Evolutionary conservation across 2,113 vertebrate species (phyloP).

Genomic region (Myiopsitta monachus): DNA sequence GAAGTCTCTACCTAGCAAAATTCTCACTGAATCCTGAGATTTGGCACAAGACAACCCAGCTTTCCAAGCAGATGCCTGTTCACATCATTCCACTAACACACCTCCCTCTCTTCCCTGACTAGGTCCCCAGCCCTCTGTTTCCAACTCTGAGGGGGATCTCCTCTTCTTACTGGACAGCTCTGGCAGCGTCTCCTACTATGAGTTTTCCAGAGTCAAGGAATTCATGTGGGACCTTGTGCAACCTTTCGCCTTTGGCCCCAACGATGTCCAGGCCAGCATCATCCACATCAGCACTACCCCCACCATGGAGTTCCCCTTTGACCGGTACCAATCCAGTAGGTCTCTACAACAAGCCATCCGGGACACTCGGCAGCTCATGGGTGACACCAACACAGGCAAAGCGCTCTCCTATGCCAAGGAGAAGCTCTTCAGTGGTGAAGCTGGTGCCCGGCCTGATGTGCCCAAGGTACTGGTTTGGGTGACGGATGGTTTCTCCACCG

Average conservation of each 20-base stretch:
- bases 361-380: slow-evolving; percentile 79
- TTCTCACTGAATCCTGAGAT: not conserved
- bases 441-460: slow-evolving; percentile 73
- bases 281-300: slow-evolving; percentile 90
- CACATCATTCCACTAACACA: accelerated
- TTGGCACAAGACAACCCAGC: not conserved
- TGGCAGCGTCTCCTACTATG: slow-evolving; percentile 89
- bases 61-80: not conserved
- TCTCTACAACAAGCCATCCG: slow-evolving; percentile 75
- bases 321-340: slow-evolving; percentile 54
- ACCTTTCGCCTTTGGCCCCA: slow-evolving; percentile 83
- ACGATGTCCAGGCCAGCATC: slow-evolving; percentile 84
- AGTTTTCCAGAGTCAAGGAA: slow-evolving; percentile 85
- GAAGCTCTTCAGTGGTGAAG: slow-evolving; percentile 67
- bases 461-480: slow-evolving; percentile 94
- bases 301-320: slow-evolving; percentile 85
- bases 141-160: slow-evolving; percentile 83
- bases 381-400: slow-evolving; percentile 90
- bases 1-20: not conserved
- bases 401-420: slow-evolving; percentile 81
- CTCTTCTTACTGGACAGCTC: slow-evolving; percentile 93
- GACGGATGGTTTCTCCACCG: slow-evolving; percentile 90
- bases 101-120: not conserved
- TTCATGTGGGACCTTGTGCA: slow-evolving; percentile 88
- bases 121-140: not conserved